Evolutionary conservation across 2,888 invertebrate species (phyloP), one percentile per base, ranked within the genome.

Genomic region (Brachycybe producta): DNA sequence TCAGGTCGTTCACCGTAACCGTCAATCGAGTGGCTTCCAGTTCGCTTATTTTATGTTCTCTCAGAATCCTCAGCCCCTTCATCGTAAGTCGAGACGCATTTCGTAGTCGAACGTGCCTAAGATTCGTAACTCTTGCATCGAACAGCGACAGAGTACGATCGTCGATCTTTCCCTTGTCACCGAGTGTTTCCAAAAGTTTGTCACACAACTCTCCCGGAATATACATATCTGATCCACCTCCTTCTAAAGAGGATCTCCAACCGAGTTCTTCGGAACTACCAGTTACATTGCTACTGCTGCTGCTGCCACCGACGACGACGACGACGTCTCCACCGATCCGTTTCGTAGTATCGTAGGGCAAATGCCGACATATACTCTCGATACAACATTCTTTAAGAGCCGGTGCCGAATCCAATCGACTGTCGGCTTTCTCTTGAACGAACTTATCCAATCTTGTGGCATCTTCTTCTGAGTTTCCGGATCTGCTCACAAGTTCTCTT

Each of bases 91-190:
- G 70, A n/a, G 70, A 67, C 43, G 75, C 75, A 64, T 78, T 73
- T 60, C 71, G 72, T 56, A 80, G 70, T 56, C 68, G 69, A 0
- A 80, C 77, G 42, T 71, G 69, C 57, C 71, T 71, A 54, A 81
- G 65, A 60, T 74, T 71, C 24, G 79, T 78, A 38, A 74, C 71
- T 59, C 68, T 70, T 15, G 74, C 69, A 57, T 74, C 71, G 63
- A 79, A 80, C 41, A 80, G 63, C 46, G 73, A 71, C 53, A 80
- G 66, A 1, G 75, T 74, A 41, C 74, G 68, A 63, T 81, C 79
- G 30, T 70, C 74, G 7, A 81, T 65, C 44, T 73, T 67, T 57
- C 74, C 71, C 56, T 74, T 75, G 55, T 75, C 72, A 54, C 75
- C 72, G 30, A 80, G 67, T 40, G 67, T 67, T 32, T 67, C 66